phyloP scores from a whole-genome alignment of 2,888 invertebrate species.

The Eucriotettix oculatus region DNA sequence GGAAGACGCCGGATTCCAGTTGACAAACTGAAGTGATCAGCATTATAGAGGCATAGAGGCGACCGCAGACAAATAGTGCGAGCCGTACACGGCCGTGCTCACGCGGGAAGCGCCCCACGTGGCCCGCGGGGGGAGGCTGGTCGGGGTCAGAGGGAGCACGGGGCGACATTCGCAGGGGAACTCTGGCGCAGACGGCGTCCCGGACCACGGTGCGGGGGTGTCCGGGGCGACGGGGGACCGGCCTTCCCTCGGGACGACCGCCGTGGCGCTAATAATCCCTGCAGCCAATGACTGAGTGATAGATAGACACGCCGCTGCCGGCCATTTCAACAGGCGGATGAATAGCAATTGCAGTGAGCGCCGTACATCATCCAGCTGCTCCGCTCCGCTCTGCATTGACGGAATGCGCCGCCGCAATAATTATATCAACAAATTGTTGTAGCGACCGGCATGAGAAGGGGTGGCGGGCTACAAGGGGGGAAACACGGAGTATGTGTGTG shows the following conservation, averaged over 20 bases:
- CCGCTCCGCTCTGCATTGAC: neutral
- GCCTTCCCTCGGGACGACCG: no score
- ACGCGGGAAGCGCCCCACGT: no score
- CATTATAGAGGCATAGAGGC: conserved; percentile 8
- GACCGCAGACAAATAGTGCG: neutral
- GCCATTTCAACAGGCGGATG: conserved; percentile 7
- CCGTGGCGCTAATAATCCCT: neutral
- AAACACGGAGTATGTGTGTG: neutral
- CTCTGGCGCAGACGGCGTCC: no score
- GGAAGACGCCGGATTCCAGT: no score
- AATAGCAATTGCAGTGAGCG: conserved; percentile 6
- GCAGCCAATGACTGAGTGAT: conserved; percentile 9
- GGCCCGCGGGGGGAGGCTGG: no score
- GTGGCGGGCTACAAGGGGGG: neutral
- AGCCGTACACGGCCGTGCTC: no score
- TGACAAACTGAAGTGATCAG: conserved; percentile 11
- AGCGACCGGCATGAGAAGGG: neutral
- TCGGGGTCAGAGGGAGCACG: no score
- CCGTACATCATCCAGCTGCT: neutral
- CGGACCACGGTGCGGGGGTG: no score
- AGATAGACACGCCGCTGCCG: conserved; percentile 5
- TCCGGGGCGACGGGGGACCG: no score
- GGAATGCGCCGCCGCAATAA: neutral
- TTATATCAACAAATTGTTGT: neutral
- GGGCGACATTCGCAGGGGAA: no score